Evolutionary conservation across 2,888 invertebrate species (phyloP).

Genomic region (Leptinotarsa peninsularis): DNA sequence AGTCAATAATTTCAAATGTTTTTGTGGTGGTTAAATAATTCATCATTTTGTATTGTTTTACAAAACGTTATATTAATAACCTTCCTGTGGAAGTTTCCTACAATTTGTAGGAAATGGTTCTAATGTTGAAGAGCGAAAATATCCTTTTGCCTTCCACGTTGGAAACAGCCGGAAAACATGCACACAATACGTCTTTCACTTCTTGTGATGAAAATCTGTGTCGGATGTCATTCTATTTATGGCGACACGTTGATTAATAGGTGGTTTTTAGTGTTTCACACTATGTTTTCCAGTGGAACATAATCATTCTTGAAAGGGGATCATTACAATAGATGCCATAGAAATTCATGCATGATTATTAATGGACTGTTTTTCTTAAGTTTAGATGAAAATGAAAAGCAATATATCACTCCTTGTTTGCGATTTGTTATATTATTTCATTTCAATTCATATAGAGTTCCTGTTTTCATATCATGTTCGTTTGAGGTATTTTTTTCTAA

Average conservation of each 20-base stretch:
- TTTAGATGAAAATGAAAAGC: slow-evolving; percentile 9
- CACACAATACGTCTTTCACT: slow-evolving; percentile 18
- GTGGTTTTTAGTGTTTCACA: background rate
- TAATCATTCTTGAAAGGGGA: slow-evolving; percentile 9
- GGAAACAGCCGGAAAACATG: background rate
- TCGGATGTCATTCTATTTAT: background rate
- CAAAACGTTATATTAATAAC: too few species aligned
- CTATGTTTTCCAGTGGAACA: slow-evolving; percentile 13
- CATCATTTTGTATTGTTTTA: too few species aligned
- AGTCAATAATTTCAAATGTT: too few species aligned
- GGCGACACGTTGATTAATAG: slow-evolving; percentile 9
- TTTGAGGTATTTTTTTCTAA: too few species aligned
- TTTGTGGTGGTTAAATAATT: too few species aligned
- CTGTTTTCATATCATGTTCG: too few species aligned
- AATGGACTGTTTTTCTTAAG: background rate
- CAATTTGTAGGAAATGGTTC: background rate
- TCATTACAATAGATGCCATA: slow-evolving; percentile 5
- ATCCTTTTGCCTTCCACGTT: background rate
- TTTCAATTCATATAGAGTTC: too few species aligned
- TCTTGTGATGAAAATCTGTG: slow-evolving; percentile 14
- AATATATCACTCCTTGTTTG: background rate
- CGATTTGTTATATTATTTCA: too few species aligned
- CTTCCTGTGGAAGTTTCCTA: background rate
- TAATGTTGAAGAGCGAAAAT: background rate
- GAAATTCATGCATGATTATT: slow-evolving; percentile 4